Conservation (phyloP, 2,888 invertebrate genomes). For the Trachelus tabidus region DNA sequence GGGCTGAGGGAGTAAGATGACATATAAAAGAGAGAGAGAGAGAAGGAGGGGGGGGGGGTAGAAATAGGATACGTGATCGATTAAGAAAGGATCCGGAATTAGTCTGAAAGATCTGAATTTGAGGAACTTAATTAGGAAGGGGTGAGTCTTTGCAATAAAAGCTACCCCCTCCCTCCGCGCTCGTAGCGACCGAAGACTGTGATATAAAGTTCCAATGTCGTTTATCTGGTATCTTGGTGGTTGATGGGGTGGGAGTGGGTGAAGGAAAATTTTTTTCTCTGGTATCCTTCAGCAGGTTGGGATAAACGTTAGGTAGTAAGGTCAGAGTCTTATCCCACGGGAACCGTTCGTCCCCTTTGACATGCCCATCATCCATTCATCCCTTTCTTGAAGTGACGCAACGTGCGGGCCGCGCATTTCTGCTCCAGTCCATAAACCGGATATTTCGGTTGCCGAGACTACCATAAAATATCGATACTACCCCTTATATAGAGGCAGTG, state of each 20-base stretch:
- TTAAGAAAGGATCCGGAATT: neutral
- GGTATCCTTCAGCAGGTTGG: neutral
- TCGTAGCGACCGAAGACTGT: neutral
- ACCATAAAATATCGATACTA: slow-evolving; percentile 32
- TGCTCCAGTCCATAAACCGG: slow-evolving; percentile 37
- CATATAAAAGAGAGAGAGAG: neutral
- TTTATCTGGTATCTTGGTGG: neutral
- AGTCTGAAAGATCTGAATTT: neutral
- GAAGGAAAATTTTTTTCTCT: neutral
- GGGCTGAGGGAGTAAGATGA: neutral
- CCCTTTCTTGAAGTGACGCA: neutral
- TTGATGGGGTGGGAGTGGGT: neutral
- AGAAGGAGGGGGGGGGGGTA: neutral
- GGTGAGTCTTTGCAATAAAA: neutral
- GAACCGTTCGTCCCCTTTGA: neutral
- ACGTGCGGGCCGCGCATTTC: neutral
- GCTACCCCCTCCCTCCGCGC: no score
- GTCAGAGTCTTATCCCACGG: neutral
- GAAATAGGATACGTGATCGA: neutral
- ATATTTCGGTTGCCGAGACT: slow-evolving; percentile 33
- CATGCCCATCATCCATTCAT: neutral
- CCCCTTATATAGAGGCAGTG: neutral
- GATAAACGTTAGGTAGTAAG: neutral
- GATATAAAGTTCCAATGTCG: neutral
- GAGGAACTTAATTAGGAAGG: neutral